Evolutionary conservation across 2,797 vertebrate genomes (phyloP).

Genomic region (Tadarida brasiliensis): DNA sequence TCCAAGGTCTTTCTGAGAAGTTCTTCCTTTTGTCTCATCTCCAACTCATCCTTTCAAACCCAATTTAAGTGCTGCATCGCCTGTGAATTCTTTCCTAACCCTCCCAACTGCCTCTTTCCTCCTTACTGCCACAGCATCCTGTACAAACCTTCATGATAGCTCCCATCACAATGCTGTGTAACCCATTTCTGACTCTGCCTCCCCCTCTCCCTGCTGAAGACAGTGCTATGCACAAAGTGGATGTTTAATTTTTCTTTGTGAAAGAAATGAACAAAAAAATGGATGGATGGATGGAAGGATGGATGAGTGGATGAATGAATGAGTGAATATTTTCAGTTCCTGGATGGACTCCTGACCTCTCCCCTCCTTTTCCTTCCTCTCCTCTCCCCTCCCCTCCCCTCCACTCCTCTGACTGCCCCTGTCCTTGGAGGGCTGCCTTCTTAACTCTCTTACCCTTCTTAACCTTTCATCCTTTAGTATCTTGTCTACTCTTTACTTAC

Average conservation of each 20-base stretch:
- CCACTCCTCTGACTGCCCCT: not conserved
- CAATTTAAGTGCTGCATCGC: not conserved
- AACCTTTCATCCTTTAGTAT: not conserved
- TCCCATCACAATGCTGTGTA: not conserved
- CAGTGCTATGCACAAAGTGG: not conserved
- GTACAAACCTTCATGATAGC: not conserved
- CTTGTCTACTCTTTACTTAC: not conserved
- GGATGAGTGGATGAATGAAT: not conserved
- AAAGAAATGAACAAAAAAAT: not conserved
- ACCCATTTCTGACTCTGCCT: not conserved
- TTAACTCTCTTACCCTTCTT: not conserved
- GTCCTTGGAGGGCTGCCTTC: not conserved
- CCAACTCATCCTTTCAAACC: not conserved
- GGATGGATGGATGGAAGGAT: not conserved
- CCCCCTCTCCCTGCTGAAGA: not conserved
- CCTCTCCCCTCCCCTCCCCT: not conserved
- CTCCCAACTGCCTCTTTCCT: not conserved
- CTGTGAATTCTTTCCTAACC: not conserved
- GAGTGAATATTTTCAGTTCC: not conserved
- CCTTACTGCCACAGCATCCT: not conserved
- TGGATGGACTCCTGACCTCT: not conserved
- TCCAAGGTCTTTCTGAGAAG: not conserved
- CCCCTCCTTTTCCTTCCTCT: not conserved
- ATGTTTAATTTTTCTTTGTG: not conserved
- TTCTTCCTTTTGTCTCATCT: not conserved